Base-by-base conservation (phyloP, 2,888 invertebrate genomes). In the Tribolium freemani region DNA sequence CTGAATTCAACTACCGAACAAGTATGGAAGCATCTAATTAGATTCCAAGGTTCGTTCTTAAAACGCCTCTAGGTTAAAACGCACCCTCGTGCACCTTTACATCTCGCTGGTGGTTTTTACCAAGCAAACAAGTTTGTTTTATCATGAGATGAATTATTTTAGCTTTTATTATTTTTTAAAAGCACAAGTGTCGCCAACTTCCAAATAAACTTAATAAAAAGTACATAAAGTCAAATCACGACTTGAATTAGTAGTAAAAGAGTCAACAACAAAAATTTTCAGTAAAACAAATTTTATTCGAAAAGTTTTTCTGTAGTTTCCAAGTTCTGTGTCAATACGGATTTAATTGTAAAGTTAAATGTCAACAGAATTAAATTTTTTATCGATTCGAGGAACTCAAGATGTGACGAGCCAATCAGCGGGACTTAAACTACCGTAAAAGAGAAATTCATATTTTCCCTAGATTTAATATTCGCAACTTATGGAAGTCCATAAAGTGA, bases 11-110 rank as follows among this genome's bases (percentile, higher is more conserved):
- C 11, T 58, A 38, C 45, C n/a, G 58, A 56, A 30, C 48, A 48
- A 30, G 63, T 53, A 51, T 38, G 51, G 44, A 64, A 64, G 30
- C 10, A 50, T 64, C 53, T 64, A 64, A 64, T 64, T 64, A 64
- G 63, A 51, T 64, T 64, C 50, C 63, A 16, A 30, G n/a, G 60
- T 5, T 30, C 38, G 63, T 64, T 64, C 63, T 64, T 53, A 13
- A 51, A 64, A 44, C n/a, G 63, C 63, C 30, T 16, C 63, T 64
- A n/a, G 38, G 38, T 61, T 50, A 16, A 61, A 61, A 61, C 26
- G 13, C 60, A 51, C 61, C 51, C 61, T 31, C n/a, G 51, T 61
- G 51, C 48, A 50, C 61, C 45, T 30, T 61, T 61, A 61, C 53
- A 38, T 64, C 21, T 64, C 13, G 10, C 38, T 11, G 38, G 50